Evolutionary conservation across 23 tunicate species (phyloP), one percentile per base, ranked within the genome.

Genomic region (Trididemnum miniatum): DNA sequence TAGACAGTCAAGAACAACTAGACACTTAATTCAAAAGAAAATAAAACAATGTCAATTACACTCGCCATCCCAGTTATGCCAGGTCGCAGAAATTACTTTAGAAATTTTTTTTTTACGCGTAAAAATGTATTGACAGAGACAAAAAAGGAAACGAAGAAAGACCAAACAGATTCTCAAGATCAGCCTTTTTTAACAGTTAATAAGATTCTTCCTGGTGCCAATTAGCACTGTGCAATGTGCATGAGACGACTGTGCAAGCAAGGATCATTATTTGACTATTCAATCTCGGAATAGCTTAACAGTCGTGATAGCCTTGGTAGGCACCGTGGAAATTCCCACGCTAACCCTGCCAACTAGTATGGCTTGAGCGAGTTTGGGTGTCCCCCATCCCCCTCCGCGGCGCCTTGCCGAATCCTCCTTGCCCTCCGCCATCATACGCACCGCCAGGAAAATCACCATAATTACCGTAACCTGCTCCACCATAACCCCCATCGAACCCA

Each of bases 251-350:
- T 20, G 29, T 62, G 67, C 54, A 62, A 49, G 67, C 67, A n/a
- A 7, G 54, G 67, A 62, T 62, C 26, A 12, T n/a, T 4, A 12
- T n/a, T 20, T 20, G 29, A 67, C 75, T 30, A 33, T 38, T 67
- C 25, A 24, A 67, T 3, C 75, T 73, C 49, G 52, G 63, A 63
- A 31, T 25, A 28, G n/a, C n/a, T 81, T 86, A 86, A 51, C 79
- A 86, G 60, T 86, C 80, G 35, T 86, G 90, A 59, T 78, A 86
- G 20, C 90, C 90, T 31, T 86, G 90, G 80, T 86, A 86, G 60
- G 90, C 84, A 69, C 90, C 90, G 80, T 86, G 90, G 90, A 86
- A 86, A 35, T 86, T 71, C 2, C 90, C 90, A 86, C 90, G 90
- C 84, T 67, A 31, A 30, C 84, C 84, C 24, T 86, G 71, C 84